These are phyloP conservation scores for Nycticebus coucang DNA, from an alignment of 2,113 vertebrate species.

Conservation along the genomic window DNA sequence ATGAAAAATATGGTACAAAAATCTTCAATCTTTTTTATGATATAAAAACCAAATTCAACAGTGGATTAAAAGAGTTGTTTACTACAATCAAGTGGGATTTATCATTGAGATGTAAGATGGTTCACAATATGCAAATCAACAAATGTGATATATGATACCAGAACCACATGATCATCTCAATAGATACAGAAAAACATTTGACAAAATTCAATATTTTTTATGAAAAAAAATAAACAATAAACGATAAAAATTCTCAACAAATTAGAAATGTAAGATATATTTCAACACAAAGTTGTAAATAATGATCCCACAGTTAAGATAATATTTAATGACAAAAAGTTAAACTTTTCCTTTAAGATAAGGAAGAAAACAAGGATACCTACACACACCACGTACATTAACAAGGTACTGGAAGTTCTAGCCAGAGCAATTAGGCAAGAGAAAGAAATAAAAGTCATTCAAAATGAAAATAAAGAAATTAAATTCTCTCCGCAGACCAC, in stretches of 20 bases:
- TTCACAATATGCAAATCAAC: not conserved
- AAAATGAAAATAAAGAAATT: not conserved
- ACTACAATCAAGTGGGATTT: not conserved
- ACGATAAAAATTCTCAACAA: not conserved
- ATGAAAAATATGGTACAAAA: not conserved
- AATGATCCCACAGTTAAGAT: not conserved
- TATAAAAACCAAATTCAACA: not conserved
- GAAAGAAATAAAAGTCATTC: not conserved
- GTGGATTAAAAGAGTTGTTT: not conserved
- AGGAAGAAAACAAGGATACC: not conserved
- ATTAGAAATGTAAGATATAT: not conserved
- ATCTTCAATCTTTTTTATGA: too few species aligned
- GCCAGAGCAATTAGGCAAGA: not conserved
- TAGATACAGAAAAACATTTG: not conserved
- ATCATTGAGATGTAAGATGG: not conserved
- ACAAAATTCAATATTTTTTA: not conserved
- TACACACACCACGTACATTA: not conserved
- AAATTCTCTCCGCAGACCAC: not conserved
- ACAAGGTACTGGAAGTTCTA: too few species aligned
- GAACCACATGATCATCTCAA: not conserved
- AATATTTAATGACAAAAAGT: not conserved
- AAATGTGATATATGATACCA: not conserved
- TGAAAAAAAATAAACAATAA: too few species aligned
- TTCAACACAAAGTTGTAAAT: not conserved
- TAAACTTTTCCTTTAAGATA: not conserved